Conservation (phyloP, 2,888 invertebrate species). For the Branchellion lobata region DNA sequence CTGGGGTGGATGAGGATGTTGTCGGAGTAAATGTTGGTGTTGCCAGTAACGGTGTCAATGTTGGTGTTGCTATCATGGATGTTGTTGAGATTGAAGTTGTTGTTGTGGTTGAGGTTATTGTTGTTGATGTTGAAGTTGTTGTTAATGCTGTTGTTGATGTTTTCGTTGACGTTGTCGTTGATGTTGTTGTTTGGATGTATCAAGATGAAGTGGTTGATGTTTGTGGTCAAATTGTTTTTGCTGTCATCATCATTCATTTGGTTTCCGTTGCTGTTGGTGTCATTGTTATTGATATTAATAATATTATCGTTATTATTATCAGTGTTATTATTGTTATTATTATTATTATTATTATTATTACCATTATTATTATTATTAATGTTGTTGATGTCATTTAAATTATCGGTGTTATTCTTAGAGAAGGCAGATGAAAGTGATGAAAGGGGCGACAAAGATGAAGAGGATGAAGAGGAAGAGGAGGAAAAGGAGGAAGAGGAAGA, state of each 20-base stretch:
- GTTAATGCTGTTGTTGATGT: neutral
- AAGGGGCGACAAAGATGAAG: neutral
- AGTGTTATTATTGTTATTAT: neutral
- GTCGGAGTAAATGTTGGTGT: neutral
- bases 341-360: neutral
- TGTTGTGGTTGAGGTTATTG: neutral
- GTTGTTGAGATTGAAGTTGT: neutral
- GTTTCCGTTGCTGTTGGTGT: neutral
- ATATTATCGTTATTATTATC: neutral
- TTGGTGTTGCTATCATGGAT: neutral
- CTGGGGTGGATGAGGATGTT: conserved; percentile 7
- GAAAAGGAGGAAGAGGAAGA: conserved; percentile 1
- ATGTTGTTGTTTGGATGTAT: neutral
- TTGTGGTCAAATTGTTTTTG: neutral
- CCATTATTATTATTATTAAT: neutral
- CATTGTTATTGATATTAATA: neutral
- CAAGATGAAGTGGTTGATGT: neutral
- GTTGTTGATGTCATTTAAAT: neutral
- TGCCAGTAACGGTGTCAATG: neutral
- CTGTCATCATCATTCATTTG: neutral
- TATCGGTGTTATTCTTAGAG: neutral
- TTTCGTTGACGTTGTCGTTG: neutral
- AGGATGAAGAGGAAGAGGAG: neutral
- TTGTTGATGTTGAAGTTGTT: neutral
- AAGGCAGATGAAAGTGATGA: neutral